Evolutionary conservation across 2,888 invertebrate species (phyloP).

Genomic region (Mechanitis messenoides): DNA sequence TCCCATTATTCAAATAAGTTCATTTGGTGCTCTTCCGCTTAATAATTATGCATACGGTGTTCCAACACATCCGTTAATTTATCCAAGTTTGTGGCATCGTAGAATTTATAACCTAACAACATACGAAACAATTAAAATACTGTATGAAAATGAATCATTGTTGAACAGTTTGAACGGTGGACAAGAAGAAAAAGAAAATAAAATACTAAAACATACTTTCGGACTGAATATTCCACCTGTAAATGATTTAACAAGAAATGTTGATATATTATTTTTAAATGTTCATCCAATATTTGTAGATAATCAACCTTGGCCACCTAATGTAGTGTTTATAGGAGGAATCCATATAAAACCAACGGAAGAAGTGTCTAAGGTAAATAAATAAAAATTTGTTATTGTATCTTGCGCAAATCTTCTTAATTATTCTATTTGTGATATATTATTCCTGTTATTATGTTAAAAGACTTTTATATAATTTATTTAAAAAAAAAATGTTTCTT

Average conservation of each 20-base stretch:
- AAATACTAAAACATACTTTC: background rate
- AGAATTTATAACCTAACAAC: conserved; percentile 28
- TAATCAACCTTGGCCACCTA: conserved; percentile 41
- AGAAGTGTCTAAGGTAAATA: conserved; percentile 37
- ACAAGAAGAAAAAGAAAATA: background rate
- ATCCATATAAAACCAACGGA: conserved; percentile 38
- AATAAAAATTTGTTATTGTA: background rate
- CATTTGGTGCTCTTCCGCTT: conserved; percentile 32
- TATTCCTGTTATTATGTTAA: background rate
- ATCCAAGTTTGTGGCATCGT: conserved; percentile 19
- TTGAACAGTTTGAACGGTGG: background rate
- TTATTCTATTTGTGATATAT: too few relatives aligned
- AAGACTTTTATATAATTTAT: background rate
- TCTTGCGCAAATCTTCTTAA: background rate
- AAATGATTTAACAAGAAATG: conserved; percentile 31
- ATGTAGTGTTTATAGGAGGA: conserved; percentile 43
- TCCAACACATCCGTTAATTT: conserved; percentile 26
- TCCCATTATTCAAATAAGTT: conserved; percentile 44
- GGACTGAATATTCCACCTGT: conserved; percentile 25
- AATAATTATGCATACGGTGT: conserved; percentile 31
- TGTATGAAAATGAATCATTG: conserved; percentile 4
- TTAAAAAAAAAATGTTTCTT: background rate
- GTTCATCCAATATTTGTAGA: conserved; percentile 43
- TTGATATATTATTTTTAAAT: conserved; percentile 43
- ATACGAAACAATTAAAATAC: conserved; percentile 33